Percentiles rank a stretch among this genome's conserved stretches.
Conservation (phyloP, 2,113 vertebrate genomes). For the Empidonax alnorum region DNA sequence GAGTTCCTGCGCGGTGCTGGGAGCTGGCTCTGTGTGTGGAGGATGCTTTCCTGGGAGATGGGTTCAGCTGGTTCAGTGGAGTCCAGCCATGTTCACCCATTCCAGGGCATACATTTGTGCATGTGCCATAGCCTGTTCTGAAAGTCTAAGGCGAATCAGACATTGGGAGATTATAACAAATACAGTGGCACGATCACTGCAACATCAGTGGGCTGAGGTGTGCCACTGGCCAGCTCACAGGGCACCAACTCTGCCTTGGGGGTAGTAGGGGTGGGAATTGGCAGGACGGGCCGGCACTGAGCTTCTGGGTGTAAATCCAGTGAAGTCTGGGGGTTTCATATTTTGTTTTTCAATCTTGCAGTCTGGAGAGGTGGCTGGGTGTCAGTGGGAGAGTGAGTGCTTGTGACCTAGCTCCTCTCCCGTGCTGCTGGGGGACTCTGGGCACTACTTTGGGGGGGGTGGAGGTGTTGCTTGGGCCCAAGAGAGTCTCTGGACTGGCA, state of each 20-base stretch:
- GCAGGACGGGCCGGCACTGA: accelerated
- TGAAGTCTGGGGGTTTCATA: accelerated
- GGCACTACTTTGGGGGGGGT: background rate
- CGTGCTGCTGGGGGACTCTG: background rate
- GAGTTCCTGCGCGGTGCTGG: accelerated
- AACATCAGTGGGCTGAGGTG: background rate
- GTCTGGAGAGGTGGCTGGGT: background rate
- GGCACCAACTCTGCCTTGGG: background rate
- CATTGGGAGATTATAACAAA: accelerated
- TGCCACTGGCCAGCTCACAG: accelerated
- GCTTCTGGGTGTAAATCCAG: background rate
- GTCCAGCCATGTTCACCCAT: accelerated
- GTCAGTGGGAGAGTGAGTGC: background rate
- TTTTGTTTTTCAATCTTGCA: background rate
- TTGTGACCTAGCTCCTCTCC: background rate
- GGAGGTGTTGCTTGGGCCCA: background rate
- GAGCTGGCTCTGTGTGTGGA: background rate
- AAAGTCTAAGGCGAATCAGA: background rate
- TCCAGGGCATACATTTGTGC: background rate
- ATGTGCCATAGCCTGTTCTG: background rate
- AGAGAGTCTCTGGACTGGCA: background rate
- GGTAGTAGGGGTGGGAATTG: accelerated
- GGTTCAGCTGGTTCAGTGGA: background rate
- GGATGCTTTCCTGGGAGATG: background rate
- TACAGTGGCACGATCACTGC: accelerated